Evolutionary conservation across 2,888 invertebrate species (phyloP), one percentile per base, ranked within the genome.

Genomic region (Gastrophysa polygoni): DNA sequence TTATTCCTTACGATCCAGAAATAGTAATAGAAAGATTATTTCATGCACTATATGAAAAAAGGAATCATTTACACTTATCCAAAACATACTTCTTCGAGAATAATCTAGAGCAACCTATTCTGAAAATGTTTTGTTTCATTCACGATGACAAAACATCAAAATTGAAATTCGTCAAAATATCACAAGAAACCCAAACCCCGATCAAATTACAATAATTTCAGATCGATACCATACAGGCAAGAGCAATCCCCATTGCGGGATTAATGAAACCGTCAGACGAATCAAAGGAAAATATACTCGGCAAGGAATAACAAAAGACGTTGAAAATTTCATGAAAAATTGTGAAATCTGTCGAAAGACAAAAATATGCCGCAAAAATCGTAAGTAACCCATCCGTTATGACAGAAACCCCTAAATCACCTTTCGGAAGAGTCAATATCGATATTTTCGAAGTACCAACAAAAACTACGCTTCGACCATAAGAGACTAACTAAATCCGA

Each of bases 281-380:
- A 59, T 63, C 14, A 43, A 50, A 46, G 52, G 55, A 62, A 65
- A 65, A 63, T 63, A 62, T 44, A 62, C 59, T 34, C 63, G 58
- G 61, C 52, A 52, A n/a, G 43, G 29, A 14, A 11, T 61, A n/a
- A 49, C 29, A 6, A 61, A 64, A 61, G 57, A 61, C 16, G 61
- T 48, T 8, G 48, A 48, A 44, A 18, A 44, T 6, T 18, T 57
- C 17, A 18, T 44, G 21, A 58, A 58, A 34, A 20, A 50, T 50
- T 50, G 29, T 18, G 43, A 49, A 4, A 34, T 51, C 14, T 28
- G 18, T 24, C 21, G 52, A 59, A 24, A 63, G 11, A 21, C 7
- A 1, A n/a, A 38, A 38, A 6, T 38, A 14, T 38, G 38, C 14
- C n/a, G 38, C n/a, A 38, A n/a, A 38, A 38, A 38, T 14, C 6